These are phyloP conservation scores for Drosophila funebris DNA, from an alignment of 1,140 invertebrate genomes.

Conservation along the genomic window DNA sequence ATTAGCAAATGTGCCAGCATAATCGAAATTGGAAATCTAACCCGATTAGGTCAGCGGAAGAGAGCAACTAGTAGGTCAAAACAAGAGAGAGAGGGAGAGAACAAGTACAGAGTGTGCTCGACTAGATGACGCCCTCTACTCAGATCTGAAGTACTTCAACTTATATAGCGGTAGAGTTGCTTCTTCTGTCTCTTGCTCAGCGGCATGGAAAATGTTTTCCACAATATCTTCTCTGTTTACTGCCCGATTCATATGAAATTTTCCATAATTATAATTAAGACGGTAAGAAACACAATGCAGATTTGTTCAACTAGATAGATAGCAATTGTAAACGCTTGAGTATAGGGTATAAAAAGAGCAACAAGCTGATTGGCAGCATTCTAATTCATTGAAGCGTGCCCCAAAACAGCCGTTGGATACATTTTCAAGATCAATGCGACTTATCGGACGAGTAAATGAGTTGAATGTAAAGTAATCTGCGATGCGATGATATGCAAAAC, in stretches of 20 bases:
- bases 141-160: not conserved
- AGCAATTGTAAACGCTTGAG: not conserved
- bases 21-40: conserved; percentile 75
- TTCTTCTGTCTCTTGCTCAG: not conserved
- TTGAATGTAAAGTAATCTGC: conserved; percentile 2
- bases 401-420: conserved; percentile 51
- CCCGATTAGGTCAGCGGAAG: conserved; percentile 59
- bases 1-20: conserved; percentile 69
- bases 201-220: conserved; percentile 2
- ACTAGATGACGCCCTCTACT: not conserved
- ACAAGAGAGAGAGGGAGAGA: not conserved
- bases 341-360: not conserved
- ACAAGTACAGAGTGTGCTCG: not conserved
- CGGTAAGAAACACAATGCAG: not conserved
- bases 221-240: not conserved
- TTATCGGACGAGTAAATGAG: not conserved
- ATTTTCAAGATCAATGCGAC: conserved; percentile 68
- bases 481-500: not conserved
- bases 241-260: not conserved
- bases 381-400: conserved; percentile 56
- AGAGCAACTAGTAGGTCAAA: conserved; percentile 1
- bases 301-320: too few relatives aligned
- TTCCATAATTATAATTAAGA: not conserved
- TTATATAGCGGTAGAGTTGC: not conserved
- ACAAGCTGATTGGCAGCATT: too few relatives aligned